Base-by-base conservation (phyloP, 2,797 vertebrate genomes). In the Chelon auratus region DNA sequence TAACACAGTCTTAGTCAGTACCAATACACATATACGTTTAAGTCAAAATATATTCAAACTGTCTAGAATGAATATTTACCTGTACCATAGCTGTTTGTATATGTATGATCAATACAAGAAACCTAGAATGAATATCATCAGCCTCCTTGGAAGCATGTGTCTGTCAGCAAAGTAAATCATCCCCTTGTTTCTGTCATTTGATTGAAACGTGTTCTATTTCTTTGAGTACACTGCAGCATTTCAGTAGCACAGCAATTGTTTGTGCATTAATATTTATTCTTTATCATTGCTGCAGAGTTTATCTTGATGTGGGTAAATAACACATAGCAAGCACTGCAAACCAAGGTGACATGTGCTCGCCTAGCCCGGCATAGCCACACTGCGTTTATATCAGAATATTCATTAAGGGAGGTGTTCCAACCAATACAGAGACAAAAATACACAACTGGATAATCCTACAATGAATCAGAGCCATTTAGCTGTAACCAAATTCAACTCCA, bases 221-320 rank as follows among this genome's bases (percentile, higher is more conserved):
- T 40, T 33, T 78, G 39, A 53, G 24, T 37, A 14, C 37, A 47
- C n/a, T 63, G 40, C 39, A 63, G 56, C 30, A 45, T 30, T 61
- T 50, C 20, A 14, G 37, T 3, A 24, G 13, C 12, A 37, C 4
- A 17, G 67, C 26, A 58, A 30, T 63, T 17, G 59, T 33, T 70
- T 57, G 57, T 30, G 55, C 42, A 62, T 68, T 68, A 13, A 22
- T 3, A 18, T 24, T 57, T 48, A 18, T 24, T 57, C 45, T 43
- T 59, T 26, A 65, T 81, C 52, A 53, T 50, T 62, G 6, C 14
- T 10, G 40, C 20, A 60, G 22, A 57, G 75, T 80, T 80, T 22
- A 80, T 81, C 69, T 70, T 30, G 20, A 75, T 14, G 0, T 20
- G 64, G 45, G 74, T 53, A 73, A 83, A 83, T 39, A 83, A 59